Evolutionary conservation across 2,113 vertebrate genomes (phyloP).

Genomic region (Etia nguti): DNA sequence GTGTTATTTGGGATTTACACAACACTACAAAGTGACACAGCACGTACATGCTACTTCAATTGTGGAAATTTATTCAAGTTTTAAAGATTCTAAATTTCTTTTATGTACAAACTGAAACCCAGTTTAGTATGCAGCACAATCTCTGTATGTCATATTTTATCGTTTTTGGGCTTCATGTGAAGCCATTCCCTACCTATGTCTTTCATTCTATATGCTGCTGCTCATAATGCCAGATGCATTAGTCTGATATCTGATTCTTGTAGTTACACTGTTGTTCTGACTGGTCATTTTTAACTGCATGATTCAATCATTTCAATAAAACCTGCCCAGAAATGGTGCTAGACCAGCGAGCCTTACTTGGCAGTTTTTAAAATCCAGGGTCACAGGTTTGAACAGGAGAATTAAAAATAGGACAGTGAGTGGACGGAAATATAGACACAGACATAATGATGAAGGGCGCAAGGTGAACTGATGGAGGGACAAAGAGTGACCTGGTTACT

Average conservation of each 20-base stretch:
- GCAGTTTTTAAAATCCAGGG: neutral
- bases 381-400: neutral
- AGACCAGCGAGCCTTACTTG: neutral
- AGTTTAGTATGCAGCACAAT: neutral
- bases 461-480: neutral
- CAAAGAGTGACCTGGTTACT: neutral
- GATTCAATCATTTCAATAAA: neutral
- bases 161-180: neutral
- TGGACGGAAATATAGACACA: neutral
- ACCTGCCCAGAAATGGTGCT: neutral
- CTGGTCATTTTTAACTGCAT: neutral
- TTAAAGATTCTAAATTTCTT: neutral
- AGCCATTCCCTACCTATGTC: neutral
- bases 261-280: neutral
- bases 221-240: neutral
- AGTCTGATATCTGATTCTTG: neutral
- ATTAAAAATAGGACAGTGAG: neutral
- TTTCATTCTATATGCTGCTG: neutral
- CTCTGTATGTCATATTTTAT: neutral
- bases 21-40: neutral
- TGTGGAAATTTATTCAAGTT: neutral
- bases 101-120: neutral
- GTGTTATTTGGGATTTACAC: neutral
- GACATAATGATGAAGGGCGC: neutral
- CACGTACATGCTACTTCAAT: neutral